phyloP scores from a whole-genome alignment of 2,113 vertebrate species.

The Pandion haliaetus region DNA sequence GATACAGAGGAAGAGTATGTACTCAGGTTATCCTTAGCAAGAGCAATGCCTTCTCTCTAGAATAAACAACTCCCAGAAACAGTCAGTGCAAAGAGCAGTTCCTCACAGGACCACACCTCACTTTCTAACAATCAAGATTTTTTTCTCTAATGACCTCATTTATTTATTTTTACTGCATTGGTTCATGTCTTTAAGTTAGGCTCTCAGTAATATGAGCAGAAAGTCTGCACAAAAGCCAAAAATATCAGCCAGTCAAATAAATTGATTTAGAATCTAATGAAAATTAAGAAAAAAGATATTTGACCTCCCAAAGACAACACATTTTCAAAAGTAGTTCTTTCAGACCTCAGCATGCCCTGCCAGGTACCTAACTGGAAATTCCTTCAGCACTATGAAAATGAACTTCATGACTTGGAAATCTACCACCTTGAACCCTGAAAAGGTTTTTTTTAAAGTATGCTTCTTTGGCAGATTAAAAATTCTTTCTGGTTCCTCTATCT shows the following conservation, averaged over 20 bases:
- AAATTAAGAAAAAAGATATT: not conserved
- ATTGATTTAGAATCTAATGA: not conserved
- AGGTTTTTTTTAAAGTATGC: not conserved
- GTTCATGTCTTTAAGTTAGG: not conserved
- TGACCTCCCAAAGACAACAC: not conserved
- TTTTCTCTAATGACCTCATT: not conserved
- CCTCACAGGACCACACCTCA: constrained; percentile 38
- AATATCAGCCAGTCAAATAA: not conserved
- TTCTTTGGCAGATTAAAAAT: not conserved
- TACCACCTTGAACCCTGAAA: not conserved
- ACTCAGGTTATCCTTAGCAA: constrained; percentile 74
- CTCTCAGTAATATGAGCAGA: not conserved
- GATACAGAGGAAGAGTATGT: constrained; percentile 27
- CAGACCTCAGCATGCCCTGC: not conserved
- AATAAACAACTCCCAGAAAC: constrained; percentile 84
- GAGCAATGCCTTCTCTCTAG: constrained; percentile 68
- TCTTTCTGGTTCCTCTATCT: not conserved
- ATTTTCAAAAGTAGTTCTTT: not conserved
- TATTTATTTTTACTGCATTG: not conserved
- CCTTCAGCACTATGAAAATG: not conserved
- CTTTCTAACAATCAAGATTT: not conserved
- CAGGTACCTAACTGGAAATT: not conserved
- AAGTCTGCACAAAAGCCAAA: not conserved
- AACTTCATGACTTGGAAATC: not conserved
- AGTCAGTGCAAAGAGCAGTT: constrained; percentile 73